These are phyloP conservation scores for Drosophila ochracea DNA, from an alignment of 2,888 invertebrate species.

Conservation along the genomic window DNA sequence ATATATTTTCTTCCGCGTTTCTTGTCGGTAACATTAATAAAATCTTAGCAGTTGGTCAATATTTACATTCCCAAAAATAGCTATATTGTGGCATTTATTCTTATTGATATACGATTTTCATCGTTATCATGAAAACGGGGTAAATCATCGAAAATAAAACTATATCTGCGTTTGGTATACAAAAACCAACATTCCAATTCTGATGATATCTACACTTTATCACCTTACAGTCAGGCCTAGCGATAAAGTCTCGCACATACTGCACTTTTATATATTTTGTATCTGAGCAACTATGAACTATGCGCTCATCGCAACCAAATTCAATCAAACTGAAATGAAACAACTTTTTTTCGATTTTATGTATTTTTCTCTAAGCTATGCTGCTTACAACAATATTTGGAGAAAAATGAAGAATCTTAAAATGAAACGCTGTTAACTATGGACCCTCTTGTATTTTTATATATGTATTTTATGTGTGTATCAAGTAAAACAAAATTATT, in stretches of 20 bases:
- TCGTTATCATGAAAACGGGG: neutral
- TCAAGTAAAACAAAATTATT: conserved; percentile 49
- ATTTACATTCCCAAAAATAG: neutral
- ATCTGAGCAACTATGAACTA: conserved; percentile 3
- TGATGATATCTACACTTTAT: neutral
- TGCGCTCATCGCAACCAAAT: neutral
- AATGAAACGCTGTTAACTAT: conserved; percentile 62
- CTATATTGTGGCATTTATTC: conserved; percentile 1
- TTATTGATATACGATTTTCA: neutral
- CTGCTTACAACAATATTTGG: conserved; percentile 10
- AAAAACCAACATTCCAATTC: neutral
- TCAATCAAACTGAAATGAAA: conserved; percentile 17
- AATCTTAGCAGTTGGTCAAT: neutral
- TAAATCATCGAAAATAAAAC: neutral
- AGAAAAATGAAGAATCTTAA: neutral
- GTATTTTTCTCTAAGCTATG: conserved; percentile 18
- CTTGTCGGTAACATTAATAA: neutral
- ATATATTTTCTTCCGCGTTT: neutral
- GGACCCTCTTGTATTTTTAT: conserved; percentile 79
- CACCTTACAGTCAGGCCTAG: neutral
- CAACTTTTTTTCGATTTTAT: conserved; percentile 14
- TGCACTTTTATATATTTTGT: conserved; percentile 1
- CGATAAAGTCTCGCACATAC: conserved; percentile 5
- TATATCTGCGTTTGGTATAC: neutral
- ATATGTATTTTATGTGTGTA: conserved; percentile 45